Evolutionary conservation across 2,113 vertebrate genomes (phyloP).

Genomic region (Actenoides hombroni): DNA sequence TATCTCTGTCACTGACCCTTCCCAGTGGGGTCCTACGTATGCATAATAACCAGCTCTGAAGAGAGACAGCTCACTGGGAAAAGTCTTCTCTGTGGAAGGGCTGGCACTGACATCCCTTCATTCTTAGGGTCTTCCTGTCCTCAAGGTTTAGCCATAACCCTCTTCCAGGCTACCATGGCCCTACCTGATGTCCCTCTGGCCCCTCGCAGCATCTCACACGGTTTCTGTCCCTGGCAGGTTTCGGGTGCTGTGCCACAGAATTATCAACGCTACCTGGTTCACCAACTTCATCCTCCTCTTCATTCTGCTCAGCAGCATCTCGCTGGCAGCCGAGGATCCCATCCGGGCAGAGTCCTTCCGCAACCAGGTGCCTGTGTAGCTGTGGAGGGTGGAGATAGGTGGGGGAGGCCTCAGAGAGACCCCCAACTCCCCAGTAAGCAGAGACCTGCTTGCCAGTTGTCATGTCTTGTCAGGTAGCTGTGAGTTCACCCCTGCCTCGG

Average conservation of each 20-base stretch:
- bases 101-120: not conserved
- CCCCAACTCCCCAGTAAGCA: not conserved
- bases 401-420: not conserved
- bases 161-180: not conserved
- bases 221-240: conserved; percentile 73
- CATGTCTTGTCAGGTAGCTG: not conserved
- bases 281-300: conserved; percentile 98
- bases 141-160: not conserved
- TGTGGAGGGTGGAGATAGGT: not conserved
- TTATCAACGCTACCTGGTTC: conserved; percentile 94
- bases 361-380: conserved; percentile 79
- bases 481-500: not conserved
- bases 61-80: not conserved
- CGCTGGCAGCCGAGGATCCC: conserved; percentile 94
- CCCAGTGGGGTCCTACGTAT: not conserved
- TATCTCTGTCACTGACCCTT: not conserved
- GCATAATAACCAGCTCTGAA: not conserved
- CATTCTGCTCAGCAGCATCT: conserved; percentile 97
- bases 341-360: conserved; percentile 90
- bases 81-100: not conserved
- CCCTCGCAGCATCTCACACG: not conserved
- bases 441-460: not conserved
- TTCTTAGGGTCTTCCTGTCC: not conserved
- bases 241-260: conserved; percentile 91
- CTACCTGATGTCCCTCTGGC: not conserved